Evolutionary conservation across 2,888 invertebrate species (phyloP).

Genomic region (Apodemia zela): DNA sequence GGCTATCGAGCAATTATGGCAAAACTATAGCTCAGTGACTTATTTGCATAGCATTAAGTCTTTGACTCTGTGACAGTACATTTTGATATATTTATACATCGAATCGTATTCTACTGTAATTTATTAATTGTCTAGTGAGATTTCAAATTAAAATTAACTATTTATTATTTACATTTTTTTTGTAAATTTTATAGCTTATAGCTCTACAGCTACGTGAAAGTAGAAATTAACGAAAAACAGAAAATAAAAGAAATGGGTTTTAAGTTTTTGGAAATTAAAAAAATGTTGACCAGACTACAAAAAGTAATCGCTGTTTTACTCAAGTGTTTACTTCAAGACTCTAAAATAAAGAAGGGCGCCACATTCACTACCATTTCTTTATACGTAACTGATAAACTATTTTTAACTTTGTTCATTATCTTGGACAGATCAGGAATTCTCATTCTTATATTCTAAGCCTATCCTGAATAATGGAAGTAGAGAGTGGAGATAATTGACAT

Average conservation of each 20-base stretch:
- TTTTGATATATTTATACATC: not conserved
- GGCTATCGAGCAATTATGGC: not conserved
- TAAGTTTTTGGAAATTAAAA: too few relatives aligned
- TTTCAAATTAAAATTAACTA: too few relatives aligned
- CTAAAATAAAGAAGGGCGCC: not conserved
- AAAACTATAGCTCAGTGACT: not conserved
- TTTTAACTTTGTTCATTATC: conserved; percentile 5
- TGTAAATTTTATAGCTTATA: too few relatives aligned
- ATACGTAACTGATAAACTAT: not conserved
- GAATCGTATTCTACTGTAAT: not conserved
- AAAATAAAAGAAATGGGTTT: too few relatives aligned
- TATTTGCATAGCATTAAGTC: not conserved
- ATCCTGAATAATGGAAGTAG: conserved; percentile 21
- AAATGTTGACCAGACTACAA: too few relatives aligned
- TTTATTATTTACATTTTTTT: too few relatives aligned
- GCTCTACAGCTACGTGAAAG: too few relatives aligned
- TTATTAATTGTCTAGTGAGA: too few relatives aligned
- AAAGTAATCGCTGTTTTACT: too few relatives aligned
- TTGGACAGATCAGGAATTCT: conserved; percentile 14
- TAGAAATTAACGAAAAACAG: too few relatives aligned
- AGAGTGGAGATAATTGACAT: conserved; percentile 24
- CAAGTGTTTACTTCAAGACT: too few relatives aligned
- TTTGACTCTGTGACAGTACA: not conserved
- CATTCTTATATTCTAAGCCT: conserved; percentile 10
- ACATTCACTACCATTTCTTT: not conserved